Evolutionary conservation across 2,113 vertebrate species (phyloP).

Genomic region (Thamnophis sirtalis): DNA sequence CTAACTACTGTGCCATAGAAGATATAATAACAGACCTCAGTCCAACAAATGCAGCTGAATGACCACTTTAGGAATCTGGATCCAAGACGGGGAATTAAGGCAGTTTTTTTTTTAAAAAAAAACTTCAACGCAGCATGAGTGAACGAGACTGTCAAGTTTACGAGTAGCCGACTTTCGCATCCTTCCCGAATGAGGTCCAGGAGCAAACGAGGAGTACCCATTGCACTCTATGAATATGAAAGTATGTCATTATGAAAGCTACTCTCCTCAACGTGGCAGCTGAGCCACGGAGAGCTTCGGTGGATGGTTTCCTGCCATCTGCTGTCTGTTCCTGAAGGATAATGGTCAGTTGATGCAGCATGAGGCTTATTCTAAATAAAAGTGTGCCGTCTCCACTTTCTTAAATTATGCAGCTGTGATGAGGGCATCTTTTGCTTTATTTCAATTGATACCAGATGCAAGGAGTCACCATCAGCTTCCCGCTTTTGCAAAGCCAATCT

Average conservation of each 20-base stretch:
- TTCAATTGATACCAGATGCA: conserved; percentile 63
- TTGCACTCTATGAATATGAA: conserved; percentile 63
- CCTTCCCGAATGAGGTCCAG: conserved; percentile 53
- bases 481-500: conserved; percentile 44
- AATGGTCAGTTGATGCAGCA: conserved; percentile 62
- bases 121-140: conserved; percentile 46
- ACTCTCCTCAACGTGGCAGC: conserved; percentile 60
- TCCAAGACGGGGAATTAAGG: not conserved
- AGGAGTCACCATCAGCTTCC: conserved; percentile 53
- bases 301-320: conserved; percentile 71
- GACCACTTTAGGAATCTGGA: not conserved
- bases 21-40: too few relatives aligned
- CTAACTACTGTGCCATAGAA: too few relatives aligned
- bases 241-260: conserved; percentile 59
- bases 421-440: conserved; percentile 64
- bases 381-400: conserved; percentile 59
- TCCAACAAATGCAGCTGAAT: not conserved
- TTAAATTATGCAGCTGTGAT: conserved; percentile 69
- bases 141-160: conserved; percentile 49
- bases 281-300: conserved; percentile 56
- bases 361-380: conserved; percentile 60
- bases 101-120: not conserved
- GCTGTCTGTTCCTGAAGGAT: conserved; percentile 69
- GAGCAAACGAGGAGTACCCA: conserved; percentile 51
- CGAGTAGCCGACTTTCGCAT: conserved; percentile 46